Evolutionary conservation across 2,113 vertebrate genomes (phyloP), one percentile per base, ranked within the genome.

Genomic region (Scytalopus superciliaris): DNA sequence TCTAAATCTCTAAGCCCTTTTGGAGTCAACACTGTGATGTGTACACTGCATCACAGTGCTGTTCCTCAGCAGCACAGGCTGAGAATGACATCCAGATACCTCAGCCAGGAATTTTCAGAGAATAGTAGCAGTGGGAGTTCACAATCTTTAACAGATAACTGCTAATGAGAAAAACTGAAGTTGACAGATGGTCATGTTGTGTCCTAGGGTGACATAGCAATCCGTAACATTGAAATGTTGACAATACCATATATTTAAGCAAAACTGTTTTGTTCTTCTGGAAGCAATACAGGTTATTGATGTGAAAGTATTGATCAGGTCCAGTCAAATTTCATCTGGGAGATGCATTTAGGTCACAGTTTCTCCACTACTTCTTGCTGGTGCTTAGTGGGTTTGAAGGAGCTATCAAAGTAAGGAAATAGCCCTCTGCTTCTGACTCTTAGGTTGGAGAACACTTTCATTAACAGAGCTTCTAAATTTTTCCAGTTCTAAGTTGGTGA

Each of bases 11-110:
- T 63, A 35, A 74, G 12, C 23, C 8, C 25, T 88, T 88, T 80
- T 66, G 57, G 50, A 49, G 14, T 37, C 1, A 14, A 15, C 39
- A 14, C 19, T 25, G 2, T 4, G 40, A 37, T 39, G 30, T 12
- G 10, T n/a, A 27, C 25, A 3, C 31, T 6, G 3, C 52, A 70
- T 49, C 59, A 23, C 40, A 39, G 72, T 0, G 0, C 33, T 69
- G 3, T 80, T 84, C 57, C 53, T 7, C 66, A 39, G 49, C 50
- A 55, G 33, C 30, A 37, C 18, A 42, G 57, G 37, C 63, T 80
- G 67, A 62, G 25, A 66, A 47, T 31, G 37, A 35, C 76, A 88
- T 88, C 44, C 45, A 86, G 45, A 18, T 69, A 72, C 28, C 28
- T 73, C 49, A 80, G 67, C 31, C 33, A 83, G 44, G 53, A 78